A percentile compares a stretch with the other conserved stretches of the same genome.
These are phyloP conservation scores for Rhaphigaster nebulosa DNA, from an alignment of 2,888 invertebrate species.

Conservation along the genomic window DNA sequence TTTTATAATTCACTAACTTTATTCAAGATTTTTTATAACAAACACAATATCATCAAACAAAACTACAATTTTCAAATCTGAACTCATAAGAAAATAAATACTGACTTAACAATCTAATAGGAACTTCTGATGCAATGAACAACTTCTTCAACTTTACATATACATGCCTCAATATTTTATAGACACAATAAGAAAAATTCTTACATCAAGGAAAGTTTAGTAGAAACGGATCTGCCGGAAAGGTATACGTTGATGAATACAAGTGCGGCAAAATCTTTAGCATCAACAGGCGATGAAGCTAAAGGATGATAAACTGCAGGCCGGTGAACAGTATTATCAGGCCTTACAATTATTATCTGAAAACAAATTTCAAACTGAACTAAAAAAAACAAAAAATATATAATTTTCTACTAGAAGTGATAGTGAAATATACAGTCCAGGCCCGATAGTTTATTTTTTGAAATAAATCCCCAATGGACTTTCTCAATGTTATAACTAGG, in stretches of 20 bases:
- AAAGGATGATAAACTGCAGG: slow-evolving; percentile 46
- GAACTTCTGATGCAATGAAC: neutral
- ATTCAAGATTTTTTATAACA: neutral
- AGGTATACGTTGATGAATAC: slow-evolving; percentile 41
- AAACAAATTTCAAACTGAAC: neutral
- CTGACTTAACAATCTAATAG: neutral
- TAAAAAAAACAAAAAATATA: neutral
- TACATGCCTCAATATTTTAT: neutral
- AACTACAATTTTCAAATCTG: neutral
- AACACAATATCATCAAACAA: neutral
- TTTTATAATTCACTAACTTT: slow-evolving; percentile 32
- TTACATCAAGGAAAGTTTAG: neutral
- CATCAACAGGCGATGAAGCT: slow-evolving; percentile 30
- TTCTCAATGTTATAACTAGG: no score
- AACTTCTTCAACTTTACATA: no score
- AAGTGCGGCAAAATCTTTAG: slow-evolving; percentile 48
- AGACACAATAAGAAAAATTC: neutral
- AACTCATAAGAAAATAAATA: neutral
- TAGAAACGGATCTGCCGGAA: neutral
- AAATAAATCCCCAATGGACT: no score
- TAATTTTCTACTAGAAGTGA: no score
- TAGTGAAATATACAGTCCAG: no score
- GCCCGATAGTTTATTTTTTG: no score
- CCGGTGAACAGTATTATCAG: slow-evolving; percentile 24
- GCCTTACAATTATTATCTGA: slow-evolving; percentile 30